Conservation (phyloP, 2,888 invertebrate species). For the Nowickia ferox region DNA sequence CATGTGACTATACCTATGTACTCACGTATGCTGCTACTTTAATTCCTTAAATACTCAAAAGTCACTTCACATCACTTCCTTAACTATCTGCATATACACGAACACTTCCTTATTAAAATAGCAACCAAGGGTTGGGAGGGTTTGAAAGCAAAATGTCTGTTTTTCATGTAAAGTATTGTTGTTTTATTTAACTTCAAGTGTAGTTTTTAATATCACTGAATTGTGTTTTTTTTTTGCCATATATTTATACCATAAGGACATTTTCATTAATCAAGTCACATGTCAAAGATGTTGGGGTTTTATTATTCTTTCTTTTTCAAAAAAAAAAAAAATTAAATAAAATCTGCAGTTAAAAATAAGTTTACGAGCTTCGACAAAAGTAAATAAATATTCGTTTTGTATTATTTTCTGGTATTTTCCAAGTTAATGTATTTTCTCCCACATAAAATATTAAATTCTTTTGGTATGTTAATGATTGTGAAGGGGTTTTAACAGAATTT, state of each 20-base stretch:
- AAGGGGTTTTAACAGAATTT: not conserved
- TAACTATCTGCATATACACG: not conserved
- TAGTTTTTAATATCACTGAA: not conserved
- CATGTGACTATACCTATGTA: not conserved
- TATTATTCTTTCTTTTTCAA: not conserved
- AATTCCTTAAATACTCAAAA: not conserved
- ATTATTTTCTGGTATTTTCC: not conserved
- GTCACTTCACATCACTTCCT: not conserved
- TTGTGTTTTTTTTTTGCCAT: not conserved
- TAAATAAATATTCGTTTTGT: not conserved
- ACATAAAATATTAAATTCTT: not conserved
- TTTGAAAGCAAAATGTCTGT: not conserved
- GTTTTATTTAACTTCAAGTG: not conserved
- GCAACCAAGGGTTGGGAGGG: not conserved
- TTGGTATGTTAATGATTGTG: not conserved
- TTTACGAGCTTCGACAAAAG: not conserved
- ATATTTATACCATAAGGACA: not conserved
- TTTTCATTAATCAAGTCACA: slow-evolving; percentile 21
- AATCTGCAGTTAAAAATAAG: not conserved
- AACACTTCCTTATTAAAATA: too few species aligned
- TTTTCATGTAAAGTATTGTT: not conserved
- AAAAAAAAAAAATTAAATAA: not conserved
- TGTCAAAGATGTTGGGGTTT: not conserved
- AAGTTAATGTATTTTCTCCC: not conserved
- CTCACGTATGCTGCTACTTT: too few species aligned